Evolutionary conservation across 2,888 invertebrate species (phyloP).

Genomic region (Brassicogethes aeneus): DNA sequence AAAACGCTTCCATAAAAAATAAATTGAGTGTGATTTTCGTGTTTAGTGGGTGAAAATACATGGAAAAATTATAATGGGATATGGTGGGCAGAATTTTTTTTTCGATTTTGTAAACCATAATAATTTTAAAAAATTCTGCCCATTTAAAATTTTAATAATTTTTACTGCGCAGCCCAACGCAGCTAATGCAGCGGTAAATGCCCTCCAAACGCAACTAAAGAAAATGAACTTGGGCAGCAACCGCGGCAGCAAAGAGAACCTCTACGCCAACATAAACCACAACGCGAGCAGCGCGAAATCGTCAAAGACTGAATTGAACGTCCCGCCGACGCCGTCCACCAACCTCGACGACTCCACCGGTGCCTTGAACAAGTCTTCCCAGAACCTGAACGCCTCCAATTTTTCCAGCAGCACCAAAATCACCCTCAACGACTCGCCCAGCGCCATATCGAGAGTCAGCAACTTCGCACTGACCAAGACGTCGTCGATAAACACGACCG

Average conservation of each 20-base stretch:
- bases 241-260: conserved; percentile 30
- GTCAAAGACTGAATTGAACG: conserved; percentile 21
- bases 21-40: no score
- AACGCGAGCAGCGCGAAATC: conserved; percentile 14
- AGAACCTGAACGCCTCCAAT: conserved; percentile 13
- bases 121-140: no score
- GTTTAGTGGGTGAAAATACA: no score
- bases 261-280: conserved; percentile 34
- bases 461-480: conserved; percentile 28
- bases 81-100: no score
- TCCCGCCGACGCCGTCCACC: conserved; percentile 1
- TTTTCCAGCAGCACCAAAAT: conserved; percentile 17
- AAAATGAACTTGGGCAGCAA: conserved; percentile 21
- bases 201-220: conserved; percentile 26
- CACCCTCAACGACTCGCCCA: conserved; percentile 9
- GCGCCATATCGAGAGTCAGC: conserved; percentile 15
- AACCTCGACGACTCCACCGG: conserved; percentile 11
- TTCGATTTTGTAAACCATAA: no score
- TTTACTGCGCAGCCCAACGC: no score
- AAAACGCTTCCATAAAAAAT: no score
- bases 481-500: conserved; percentile 11
- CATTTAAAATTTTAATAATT: no score
- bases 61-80: no score
- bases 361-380: conserved; percentile 13
- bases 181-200: conserved; percentile 30